phyloP scores from a whole-genome alignment of 2,113 vertebrate species.

The Meles meles region DNA sequence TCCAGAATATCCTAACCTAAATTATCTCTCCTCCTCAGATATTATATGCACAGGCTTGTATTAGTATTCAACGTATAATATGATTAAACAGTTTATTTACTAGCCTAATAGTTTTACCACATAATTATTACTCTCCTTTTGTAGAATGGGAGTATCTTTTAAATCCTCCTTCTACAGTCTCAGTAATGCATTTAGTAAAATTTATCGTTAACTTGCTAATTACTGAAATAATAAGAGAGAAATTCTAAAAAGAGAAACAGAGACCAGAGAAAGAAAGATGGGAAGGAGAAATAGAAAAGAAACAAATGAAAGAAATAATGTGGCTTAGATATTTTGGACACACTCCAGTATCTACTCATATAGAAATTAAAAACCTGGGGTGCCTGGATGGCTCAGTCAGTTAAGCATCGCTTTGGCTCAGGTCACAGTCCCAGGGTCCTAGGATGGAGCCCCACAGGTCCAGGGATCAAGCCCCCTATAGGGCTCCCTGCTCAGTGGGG shows the following conservation, averaged over 20 bases:
- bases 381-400: background rate
- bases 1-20: conserved; percentile 16
- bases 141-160: background rate
- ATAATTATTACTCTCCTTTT: conserved; percentile 8
- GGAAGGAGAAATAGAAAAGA: background rate
- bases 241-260: background rate
- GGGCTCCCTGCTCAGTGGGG: background rate
- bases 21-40: background rate
- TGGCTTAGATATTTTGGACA: background rate
- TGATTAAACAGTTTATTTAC: conserved; percentile 19
- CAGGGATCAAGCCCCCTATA: background rate
- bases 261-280: background rate
- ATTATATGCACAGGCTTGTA: background rate
- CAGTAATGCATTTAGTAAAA: background rate
- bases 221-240: background rate
- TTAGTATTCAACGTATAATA: background rate
- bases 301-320: background rate
- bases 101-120: background rate
- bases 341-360: background rate
- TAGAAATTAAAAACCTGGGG: background rate
- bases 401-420: background rate
- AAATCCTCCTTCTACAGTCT: background rate
- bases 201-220: conserved; percentile 23
- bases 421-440: background rate
- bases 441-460: background rate